A percentile compares a stretch with the other conserved stretches of the same genome.
These are phyloP conservation scores for Aradus depressus DNA, from an alignment of 2,888 invertebrate species.

Conservation along the genomic window DNA sequence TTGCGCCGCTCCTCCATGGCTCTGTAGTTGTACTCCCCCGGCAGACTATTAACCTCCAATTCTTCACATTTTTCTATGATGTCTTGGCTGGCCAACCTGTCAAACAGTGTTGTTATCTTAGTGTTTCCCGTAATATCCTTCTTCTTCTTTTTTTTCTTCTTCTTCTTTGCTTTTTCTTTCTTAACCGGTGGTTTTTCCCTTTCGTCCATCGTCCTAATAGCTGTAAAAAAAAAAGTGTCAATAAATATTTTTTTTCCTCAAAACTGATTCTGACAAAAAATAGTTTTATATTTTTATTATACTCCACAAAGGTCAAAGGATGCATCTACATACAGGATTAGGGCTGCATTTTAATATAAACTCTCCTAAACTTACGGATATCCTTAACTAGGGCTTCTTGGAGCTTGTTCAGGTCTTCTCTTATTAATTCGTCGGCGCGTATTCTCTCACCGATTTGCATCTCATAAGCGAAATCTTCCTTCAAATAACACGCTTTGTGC, in stretches of 20 bases:
- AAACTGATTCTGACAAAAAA: too few species aligned
- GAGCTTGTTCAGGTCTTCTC: slow-evolving; percentile 44
- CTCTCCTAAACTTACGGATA: slow-evolving; percentile 33
- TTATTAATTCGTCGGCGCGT: slow-evolving; percentile 58
- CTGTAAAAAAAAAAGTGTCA: too few species aligned
- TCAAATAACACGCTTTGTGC: too few species aligned
- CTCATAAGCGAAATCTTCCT: too few species aligned
- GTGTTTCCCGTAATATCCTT: slow-evolving; percentile 54
- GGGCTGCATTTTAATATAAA: too few species aligned
- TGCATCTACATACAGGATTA: not conserved
- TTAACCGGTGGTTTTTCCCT: too few species aligned
- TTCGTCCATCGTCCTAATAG: too few species aligned
- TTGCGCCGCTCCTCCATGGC: slow-evolving; percentile 43
- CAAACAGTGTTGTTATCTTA: slow-evolving; percentile 53
- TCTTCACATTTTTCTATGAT: slow-evolving; percentile 55
- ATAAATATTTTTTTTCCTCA: too few species aligned
- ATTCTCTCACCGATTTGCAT: slow-evolving; percentile 44
- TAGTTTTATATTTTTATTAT: not conserved
- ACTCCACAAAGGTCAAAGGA: too few species aligned
- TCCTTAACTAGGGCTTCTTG: slow-evolving; percentile 43
- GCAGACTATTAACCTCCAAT: slow-evolving; percentile 48
- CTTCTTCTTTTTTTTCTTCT: slow-evolving; percentile 33
- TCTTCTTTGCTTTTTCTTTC: slow-evolving; percentile 22
- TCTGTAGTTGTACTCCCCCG: slow-evolving; percentile 56
- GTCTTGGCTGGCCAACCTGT: slow-evolving; percentile 55